Conservation (phyloP, 30 jellyfish, hydroid and myxozoan species). For the Turritopsis rubra region DNA sequence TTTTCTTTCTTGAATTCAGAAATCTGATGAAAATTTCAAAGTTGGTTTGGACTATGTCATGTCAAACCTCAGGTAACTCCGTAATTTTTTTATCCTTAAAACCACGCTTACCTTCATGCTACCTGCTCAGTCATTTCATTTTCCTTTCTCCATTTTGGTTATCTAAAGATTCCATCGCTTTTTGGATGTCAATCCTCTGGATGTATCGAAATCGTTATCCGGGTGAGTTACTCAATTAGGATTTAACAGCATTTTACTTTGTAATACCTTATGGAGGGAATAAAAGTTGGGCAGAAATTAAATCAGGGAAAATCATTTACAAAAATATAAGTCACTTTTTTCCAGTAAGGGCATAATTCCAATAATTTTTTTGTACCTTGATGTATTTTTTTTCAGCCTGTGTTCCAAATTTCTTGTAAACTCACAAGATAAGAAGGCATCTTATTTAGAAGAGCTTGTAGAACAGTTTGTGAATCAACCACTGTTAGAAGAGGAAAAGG, state of each 20-base stretch:
- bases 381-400: background rate
- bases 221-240: constrained; percentile 34
- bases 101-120: background rate
- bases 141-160: background rate
- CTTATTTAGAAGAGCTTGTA: constrained; percentile 33
- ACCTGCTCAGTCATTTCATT: background rate
- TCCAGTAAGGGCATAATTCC: too few relatives aligned
- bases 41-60: constrained; percentile 46
- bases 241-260: too few relatives aligned
- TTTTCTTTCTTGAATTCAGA: constrained; percentile 16
- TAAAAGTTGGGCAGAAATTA: too few relatives aligned
- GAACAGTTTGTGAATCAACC: constrained; percentile 42
- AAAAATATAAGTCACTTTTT: too few relatives aligned
- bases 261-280: too few relatives aligned
- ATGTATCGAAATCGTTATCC: constrained; percentile 45
- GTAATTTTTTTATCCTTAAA: background rate
- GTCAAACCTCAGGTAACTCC: constrained; percentile 55
- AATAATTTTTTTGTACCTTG: background rate
- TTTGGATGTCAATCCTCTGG: constrained; percentile 75
- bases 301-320: too few relatives aligned
- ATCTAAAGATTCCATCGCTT: constrained; percentile 45
- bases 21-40: constrained; percentile 47
- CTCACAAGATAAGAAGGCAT: constrained; percentile 57
- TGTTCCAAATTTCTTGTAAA: constrained; percentile 47
- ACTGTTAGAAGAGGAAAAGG: constrained; percentile 16